Percentiles rank a stretch among this genome's conserved stretches.
phyloP scores from a whole-genome alignment of 1,140 invertebrate species.

The Lepidurus arcticus region DNA sequence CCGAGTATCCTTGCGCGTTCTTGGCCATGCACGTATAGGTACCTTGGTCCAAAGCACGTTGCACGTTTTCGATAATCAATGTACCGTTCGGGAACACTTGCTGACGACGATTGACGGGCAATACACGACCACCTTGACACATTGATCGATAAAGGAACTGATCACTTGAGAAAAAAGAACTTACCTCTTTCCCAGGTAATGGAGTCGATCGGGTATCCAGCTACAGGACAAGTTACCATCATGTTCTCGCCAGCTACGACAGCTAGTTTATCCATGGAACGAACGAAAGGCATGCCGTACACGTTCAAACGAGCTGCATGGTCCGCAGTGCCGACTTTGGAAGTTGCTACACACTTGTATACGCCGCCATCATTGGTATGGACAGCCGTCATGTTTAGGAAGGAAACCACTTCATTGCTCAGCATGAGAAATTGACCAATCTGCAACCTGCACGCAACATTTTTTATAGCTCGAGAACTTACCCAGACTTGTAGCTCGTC shows the following conservation, averaged over 20 bases:
- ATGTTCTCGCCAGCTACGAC: slow-evolving; percentile 87
- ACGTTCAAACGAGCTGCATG: slow-evolving; percentile 85
- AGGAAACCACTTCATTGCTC: slow-evolving; percentile 81
- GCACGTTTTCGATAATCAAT: slow-evolving; percentile 87
- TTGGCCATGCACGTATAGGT: slow-evolving; percentile 89
- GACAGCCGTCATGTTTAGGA: slow-evolving; percentile 86
- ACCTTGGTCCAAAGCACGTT: slow-evolving; percentile 84
- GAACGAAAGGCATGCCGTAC: slow-evolving; percentile 81
- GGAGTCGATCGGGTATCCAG: slow-evolving; percentile 87
- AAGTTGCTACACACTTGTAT: slow-evolving; percentile 84
- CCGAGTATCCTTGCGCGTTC: slow-evolving; percentile 81
- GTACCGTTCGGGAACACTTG: slow-evolving; percentile 90
- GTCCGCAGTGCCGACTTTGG: slow-evolving; percentile 81
- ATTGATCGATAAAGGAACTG: slow-evolving; percentile 15
- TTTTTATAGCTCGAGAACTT: not conserved
- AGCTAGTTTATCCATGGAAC: slow-evolving; percentile 87
- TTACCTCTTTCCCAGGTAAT: slow-evolving; percentile 85
- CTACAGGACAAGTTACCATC: slow-evolving; percentile 83
- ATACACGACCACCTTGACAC: slow-evolving; percentile 55
- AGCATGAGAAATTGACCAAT: slow-evolving; percentile 81
- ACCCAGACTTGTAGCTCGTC: slow-evolving; percentile 1
- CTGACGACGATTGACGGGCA: slow-evolving; percentile 92
- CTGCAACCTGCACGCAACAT: slow-evolving; percentile 51
- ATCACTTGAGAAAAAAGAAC: slow-evolving; percentile 26
- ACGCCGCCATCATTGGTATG: slow-evolving; percentile 88